phyloP scores from a whole-genome alignment of 2,113 vertebrate species.

The Bujurquina vittata region DNA sequence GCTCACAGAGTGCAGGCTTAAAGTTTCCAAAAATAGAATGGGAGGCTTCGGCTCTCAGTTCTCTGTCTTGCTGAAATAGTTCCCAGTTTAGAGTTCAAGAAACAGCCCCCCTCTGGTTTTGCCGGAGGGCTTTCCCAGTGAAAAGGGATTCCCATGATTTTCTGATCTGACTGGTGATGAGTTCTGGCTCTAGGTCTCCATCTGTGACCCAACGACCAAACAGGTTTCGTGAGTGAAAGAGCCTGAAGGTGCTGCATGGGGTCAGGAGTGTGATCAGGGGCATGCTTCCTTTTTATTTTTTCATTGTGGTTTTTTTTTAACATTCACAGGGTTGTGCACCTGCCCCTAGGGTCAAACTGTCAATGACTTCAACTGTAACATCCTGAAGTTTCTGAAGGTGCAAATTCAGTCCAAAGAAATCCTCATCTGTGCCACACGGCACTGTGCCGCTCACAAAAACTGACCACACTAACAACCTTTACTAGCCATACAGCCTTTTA shows the following conservation, averaged over 20 bases:
- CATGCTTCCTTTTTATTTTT: not conserved
- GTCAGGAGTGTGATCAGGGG: no score
- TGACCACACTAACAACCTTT: not conserved
- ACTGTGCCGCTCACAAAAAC: not conserved
- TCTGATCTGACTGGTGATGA: not conserved
- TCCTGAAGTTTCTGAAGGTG: not conserved
- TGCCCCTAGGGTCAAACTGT: not conserved
- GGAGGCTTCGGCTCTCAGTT: not conserved
- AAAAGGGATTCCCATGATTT: not conserved
- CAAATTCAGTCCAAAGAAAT: not conserved
- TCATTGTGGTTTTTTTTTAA: not conserved
- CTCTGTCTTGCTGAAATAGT: not conserved
- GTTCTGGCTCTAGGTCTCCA: not conserved
- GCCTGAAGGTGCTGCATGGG: not conserved
- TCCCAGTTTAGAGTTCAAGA: not conserved
- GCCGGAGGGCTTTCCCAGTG: not conserved
- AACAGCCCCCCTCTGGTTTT: not conserved
- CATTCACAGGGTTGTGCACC: not conserved
- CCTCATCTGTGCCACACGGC: not conserved
- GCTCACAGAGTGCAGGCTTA: not conserved
- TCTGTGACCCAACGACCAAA: not conserved
- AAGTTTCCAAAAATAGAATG: not conserved
- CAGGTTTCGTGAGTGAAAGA: not conserved
- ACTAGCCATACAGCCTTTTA: not conserved
- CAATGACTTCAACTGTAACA: not conserved